A percentile compares a stretch with the other conserved stretches of the same genome.
phyloP scores from a whole-genome alignment of 2,113 vertebrate species.

The Mus spicilegus region DNA sequence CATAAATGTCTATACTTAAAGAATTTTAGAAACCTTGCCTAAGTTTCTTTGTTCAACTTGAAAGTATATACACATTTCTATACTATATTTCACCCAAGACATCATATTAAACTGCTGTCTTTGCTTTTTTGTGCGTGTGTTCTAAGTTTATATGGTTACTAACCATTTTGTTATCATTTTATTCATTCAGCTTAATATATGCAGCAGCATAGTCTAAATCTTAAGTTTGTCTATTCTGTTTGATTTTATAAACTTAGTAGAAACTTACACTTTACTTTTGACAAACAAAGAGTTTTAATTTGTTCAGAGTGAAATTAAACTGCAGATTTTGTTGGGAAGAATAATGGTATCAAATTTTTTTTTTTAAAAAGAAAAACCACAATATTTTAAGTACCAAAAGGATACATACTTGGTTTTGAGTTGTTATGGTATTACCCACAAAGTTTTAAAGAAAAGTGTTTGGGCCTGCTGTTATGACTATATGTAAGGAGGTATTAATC shows the following conservation, averaged over 20 bases:
- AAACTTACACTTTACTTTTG: slow-evolving; percentile 46
- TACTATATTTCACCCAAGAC: slow-evolving; percentile 2
- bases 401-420: slow-evolving; percentile 27
- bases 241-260: slow-evolving; percentile 36
- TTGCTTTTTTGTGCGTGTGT: slow-evolving; percentile 20
- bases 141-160: slow-evolving; percentile 26
- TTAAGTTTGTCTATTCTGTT: slow-evolving; percentile 16
- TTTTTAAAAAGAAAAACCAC: not conserved
- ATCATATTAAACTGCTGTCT: not conserved
- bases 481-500: not conserved
- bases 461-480: not conserved
- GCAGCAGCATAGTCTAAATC: not conserved
- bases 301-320: slow-evolving; percentile 41
- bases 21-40: not conserved
- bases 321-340: not conserved
- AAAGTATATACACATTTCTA: slow-evolving; percentile 13
- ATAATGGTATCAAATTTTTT: slow-evolving; percentile 44
- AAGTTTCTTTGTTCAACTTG: not conserved
- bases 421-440: slow-evolving; percentile 9
- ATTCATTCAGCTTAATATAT: slow-evolving; percentile 36
- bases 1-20: slow-evolving; percentile 38
- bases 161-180: slow-evolving; percentile 42
- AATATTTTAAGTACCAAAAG: slow-evolving; percentile 44
- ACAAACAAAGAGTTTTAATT: slow-evolving; percentile 29
- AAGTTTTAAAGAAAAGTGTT: slow-evolving; percentile 59